These are phyloP conservation scores for Dermolepida albohirtum DNA, from an alignment of 2,888 invertebrate genomes.

Conservation along the genomic window DNA sequence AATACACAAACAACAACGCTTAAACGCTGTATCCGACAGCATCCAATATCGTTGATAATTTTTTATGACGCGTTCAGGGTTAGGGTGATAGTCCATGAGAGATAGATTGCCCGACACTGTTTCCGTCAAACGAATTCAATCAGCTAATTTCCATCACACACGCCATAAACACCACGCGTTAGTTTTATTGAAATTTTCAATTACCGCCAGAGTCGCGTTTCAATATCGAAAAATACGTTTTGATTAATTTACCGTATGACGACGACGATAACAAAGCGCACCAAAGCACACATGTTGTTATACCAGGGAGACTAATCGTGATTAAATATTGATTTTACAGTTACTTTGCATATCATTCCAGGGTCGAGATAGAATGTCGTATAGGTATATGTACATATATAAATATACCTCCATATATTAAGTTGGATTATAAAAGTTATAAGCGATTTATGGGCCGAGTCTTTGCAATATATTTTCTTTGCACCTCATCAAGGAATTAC, in stretches of 20 bases:
- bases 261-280: conserved; percentile 51
- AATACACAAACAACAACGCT: too few species aligned
- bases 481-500: conserved; percentile 16
- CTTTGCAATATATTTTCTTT: conserved; percentile 2
- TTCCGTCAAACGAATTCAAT: conserved; percentile 47
- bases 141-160: conserved; percentile 53
- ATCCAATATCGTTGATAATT: too few species aligned
- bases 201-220: conserved; percentile 58
- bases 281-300: conserved; percentile 50
- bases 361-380: conserved; percentile 5
- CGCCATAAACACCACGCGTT: conserved; percentile 57
- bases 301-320: conserved; percentile 56
- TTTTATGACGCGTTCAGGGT: too few species aligned
- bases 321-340: conserved; percentile 62
- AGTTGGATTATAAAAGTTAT: conserved; percentile 21
- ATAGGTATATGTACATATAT: conserved; percentile 6
- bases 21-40: too few species aligned
- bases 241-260: conserved; percentile 60
- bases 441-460: conserved; percentile 9
- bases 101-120: conserved; percentile 21
- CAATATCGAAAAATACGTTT: conserved; percentile 60
- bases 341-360: conserved; percentile 53
- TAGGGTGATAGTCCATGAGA: background rate
- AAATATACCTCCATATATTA: background rate
- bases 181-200: conserved; percentile 62